phyloP scores from a whole-genome alignment of 2,113 vertebrate species.

The Eulacestoma nigropectus region DNA sequence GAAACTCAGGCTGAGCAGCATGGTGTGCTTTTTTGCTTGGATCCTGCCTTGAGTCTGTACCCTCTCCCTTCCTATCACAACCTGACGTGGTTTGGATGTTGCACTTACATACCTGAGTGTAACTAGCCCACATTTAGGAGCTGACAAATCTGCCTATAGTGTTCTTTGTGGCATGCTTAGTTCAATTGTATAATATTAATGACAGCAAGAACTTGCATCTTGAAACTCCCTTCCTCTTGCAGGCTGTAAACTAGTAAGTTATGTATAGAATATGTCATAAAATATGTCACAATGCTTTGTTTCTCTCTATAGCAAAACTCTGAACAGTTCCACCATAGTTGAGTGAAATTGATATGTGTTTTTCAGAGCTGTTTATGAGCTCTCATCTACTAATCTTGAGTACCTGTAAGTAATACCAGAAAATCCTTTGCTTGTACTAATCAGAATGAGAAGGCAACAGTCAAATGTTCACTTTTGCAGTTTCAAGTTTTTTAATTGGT shows the following conservation, averaged over 20 bases:
- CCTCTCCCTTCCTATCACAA: not conserved
- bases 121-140: not conserved
- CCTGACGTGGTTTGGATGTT: not conserved
- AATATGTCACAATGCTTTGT: not conserved
- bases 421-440: not conserved
- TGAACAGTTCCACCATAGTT: not conserved
- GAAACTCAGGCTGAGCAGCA: not conserved
- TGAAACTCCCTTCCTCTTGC: not conserved
- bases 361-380: not conserved
- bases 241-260: not conserved
- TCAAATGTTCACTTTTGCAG: not conserved
- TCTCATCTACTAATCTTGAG: not conserved
- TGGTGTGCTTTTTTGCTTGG: not conserved
- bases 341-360: not conserved
- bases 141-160: fast-evolving
- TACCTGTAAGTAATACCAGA: not conserved
- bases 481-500: not conserved
- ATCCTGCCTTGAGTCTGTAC: not conserved
- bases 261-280: not conserved
- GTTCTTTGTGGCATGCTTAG: not conserved
- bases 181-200: not conserved
- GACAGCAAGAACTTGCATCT: not conserved
- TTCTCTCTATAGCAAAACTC: not conserved
- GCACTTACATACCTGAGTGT: not conserved
- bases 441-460: not conserved